These are phyloP conservation scores for Clusia tigrina DNA, from an alignment of 2,888 invertebrate genomes.

Conservation along the genomic window DNA sequence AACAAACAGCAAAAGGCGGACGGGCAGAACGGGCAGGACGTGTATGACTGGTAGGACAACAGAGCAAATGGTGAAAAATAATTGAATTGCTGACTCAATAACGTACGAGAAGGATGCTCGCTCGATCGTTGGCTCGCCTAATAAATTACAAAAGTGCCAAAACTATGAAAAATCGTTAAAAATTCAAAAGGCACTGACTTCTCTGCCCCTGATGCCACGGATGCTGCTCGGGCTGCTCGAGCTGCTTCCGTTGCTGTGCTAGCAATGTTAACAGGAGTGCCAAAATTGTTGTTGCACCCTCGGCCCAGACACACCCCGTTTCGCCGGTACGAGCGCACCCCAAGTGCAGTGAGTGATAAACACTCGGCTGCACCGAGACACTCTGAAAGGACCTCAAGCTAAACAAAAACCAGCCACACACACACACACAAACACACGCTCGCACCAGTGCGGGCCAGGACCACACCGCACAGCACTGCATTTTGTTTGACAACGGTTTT, in stretches of 20 bases:
- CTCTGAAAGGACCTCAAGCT: too few species aligned
- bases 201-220: not conserved
- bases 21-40: too few species aligned
- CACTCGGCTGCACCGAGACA: too few species aligned
- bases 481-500: not conserved
- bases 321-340: constrained; percentile 1
- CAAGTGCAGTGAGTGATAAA: not conserved
- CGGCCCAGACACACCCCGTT: not conserved
- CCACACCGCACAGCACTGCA: not conserved
- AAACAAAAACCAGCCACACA: too few species aligned
- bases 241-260: not conserved
- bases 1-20: not conserved
- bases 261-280: not conserved
- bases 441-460: too few species aligned
- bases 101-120: constrained; percentile 14
- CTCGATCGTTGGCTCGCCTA: too few species aligned
- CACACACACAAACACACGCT: too few species aligned
- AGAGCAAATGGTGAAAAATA: constrained; percentile 19
- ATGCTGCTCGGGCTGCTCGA: not conserved
- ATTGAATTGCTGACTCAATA: constrained; percentile 24
- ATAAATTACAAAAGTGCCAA: constrained; percentile 27
- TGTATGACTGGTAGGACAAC: too few species aligned
- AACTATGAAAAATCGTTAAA: constrained; percentile 23
- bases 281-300: not conserved
- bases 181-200: constrained; percentile 16